phyloP scores from a whole-genome alignment of 1,140 invertebrate genomes.

The Venturia canescens region DNA sequence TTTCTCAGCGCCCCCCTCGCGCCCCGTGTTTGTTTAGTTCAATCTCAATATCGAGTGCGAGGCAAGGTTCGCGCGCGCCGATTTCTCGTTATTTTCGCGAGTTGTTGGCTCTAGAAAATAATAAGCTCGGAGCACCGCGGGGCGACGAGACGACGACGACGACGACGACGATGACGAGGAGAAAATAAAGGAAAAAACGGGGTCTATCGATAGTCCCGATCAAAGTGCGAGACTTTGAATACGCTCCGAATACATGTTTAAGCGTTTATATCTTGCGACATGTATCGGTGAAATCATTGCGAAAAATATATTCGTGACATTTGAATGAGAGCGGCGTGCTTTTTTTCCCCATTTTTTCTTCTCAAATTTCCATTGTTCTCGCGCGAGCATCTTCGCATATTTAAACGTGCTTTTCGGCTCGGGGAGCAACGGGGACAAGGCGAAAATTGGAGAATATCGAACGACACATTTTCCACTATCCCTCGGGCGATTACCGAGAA shows the following conservation, averaged over 20 bases:
- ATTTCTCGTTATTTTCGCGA: constrained; percentile 16
- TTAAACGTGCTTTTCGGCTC: neutral
- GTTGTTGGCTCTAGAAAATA: neutral
- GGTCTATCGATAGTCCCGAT: constrained; percentile 34
- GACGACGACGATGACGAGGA: neutral
- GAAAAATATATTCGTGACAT: constrained; percentile 5
- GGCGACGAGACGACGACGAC: neutral
- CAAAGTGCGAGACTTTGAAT: constrained; percentile 44
- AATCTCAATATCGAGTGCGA: neutral
- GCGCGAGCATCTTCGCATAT: neutral
- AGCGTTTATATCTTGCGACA: neutral
- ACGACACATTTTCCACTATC: too few species aligned
- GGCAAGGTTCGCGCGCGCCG: constrained; percentile 18
- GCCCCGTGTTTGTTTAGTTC: neutral
- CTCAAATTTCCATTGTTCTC: neutral
- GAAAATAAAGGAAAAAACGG: neutral
- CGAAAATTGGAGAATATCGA: neutral
- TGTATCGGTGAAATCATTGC: constrained; percentile 52
- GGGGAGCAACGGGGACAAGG: neutral
- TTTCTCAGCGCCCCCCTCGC: neutral
- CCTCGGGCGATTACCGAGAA: too few species aligned
- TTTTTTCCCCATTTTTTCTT: neutral
- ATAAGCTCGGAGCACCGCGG: neutral
- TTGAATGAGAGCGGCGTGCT: neutral
- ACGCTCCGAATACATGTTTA: constrained; percentile 41